A percentile compares a stretch with the other conserved stretches of the same genome.
phyloP scores from a whole-genome alignment of 2,888 invertebrate genomes.

The Tetramorium bicarinatum region DNA sequence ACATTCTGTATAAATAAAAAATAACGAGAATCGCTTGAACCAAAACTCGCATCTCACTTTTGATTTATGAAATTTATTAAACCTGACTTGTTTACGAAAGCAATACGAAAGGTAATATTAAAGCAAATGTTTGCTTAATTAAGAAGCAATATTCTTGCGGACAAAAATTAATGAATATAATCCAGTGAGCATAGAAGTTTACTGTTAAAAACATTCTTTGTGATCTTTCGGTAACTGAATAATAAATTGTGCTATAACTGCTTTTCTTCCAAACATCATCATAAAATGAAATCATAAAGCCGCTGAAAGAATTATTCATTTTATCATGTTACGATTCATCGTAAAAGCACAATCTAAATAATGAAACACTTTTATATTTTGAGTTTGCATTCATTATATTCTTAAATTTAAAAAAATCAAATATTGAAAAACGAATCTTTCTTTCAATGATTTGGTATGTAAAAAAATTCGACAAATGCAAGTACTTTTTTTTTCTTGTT shows the following conservation, averaged over 20 bases:
- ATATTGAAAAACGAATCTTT: slow-evolving; percentile 3
- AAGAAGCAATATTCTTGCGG: neutral
- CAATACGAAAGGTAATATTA: neutral
- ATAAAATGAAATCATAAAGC: slow-evolving; percentile 5
- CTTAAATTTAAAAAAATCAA: neutral
- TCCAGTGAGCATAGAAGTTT: neutral
- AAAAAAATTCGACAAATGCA: slow-evolving; percentile 31
- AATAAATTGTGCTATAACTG: slow-evolving; percentile 7
- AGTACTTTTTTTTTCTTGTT: slow-evolving; percentile 22
- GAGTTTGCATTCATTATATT: neutral
- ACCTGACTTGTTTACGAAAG: slow-evolving; percentile 7
- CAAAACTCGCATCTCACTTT: neutral
- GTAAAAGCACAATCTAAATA: neutral
- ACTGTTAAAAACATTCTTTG: neutral
- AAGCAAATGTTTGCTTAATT: neutral
- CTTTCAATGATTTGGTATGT: slow-evolving; percentile 17
- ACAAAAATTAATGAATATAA: neutral
- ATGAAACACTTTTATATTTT: neutral
- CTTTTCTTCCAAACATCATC: neutral
- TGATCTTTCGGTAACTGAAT: neutral
- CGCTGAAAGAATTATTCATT: neutral
- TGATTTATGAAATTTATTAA: slow-evolving; percentile 34
- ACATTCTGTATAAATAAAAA: slow-evolving; percentile 41
- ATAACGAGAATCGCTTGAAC: slow-evolving; percentile 25
- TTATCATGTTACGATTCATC: neutral